phyloP scores from a whole-genome alignment of 1,140 invertebrate genomes.

The Delia radicum region DNA sequence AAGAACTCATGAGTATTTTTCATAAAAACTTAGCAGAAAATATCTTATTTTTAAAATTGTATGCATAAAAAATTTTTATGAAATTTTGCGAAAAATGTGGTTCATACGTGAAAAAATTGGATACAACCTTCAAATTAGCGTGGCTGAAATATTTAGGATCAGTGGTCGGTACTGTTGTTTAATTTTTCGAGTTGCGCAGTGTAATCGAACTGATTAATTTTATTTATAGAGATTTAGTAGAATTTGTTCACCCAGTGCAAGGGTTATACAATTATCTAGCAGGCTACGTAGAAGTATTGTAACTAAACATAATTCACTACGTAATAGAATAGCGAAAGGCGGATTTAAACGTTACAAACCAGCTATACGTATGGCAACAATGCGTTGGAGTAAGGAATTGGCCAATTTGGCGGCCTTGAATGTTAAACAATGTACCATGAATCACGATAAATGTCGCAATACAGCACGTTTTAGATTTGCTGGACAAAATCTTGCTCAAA shows the following conservation, averaged over 20 bases:
- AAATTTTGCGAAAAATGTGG: too few relatives aligned
- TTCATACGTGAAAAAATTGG: too few relatives aligned
- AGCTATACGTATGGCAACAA: conserved; percentile 20
- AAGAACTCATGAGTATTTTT: too few relatives aligned
- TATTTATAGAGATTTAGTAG: not conserved
- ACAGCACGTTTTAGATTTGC: conserved; percentile 1
- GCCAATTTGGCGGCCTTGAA: conserved; percentile 24
- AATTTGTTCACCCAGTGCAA: conserved; percentile 41
- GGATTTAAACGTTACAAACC: conserved; percentile 2
- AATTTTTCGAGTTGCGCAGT: too few relatives aligned
- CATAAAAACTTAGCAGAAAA: too few relatives aligned
- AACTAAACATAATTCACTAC: conserved; percentile 6
- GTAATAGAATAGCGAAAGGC: conserved; percentile 12
- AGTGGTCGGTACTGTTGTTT: too few relatives aligned
- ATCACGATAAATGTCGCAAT: conserved; percentile 27
- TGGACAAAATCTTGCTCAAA: conserved; percentile 24
- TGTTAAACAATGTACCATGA: conserved; percentile 18
- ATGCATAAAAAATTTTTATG: too few relatives aligned
- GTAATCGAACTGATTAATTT: too few relatives aligned
- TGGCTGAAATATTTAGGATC: too few relatives aligned
- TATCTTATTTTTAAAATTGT: too few relatives aligned
- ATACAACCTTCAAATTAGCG: too few relatives aligned
- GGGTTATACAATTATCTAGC: conserved; percentile 29
- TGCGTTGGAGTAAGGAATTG: conserved; percentile 26
- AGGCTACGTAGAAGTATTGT: not conserved